Conservation (phyloP, 2,797 vertebrate species). For the Acanthornis magna region DNA sequence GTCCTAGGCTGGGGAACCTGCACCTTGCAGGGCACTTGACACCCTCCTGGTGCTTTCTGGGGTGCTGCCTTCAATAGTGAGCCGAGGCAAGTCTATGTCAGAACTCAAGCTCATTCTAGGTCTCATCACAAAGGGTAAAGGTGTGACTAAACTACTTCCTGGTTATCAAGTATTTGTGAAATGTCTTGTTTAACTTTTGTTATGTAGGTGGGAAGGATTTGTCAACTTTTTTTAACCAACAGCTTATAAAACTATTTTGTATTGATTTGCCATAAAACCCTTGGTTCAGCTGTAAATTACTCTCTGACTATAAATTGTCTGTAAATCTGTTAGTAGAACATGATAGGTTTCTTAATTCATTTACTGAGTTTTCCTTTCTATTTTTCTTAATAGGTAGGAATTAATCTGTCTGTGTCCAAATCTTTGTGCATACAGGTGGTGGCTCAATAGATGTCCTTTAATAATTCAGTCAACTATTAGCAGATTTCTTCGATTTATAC, state of each 20-base stretch:
- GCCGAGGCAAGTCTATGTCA: background rate
- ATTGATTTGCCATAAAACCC: conserved; percentile 14
- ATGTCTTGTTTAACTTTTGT: background rate
- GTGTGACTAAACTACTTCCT: background rate
- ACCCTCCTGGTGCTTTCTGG: background rate
- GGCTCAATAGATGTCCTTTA: background rate
- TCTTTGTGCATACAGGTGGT: background rate
- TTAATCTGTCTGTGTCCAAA: background rate
- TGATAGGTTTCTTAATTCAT: background rate
- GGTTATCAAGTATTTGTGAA: background rate
- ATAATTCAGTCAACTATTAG: background rate
- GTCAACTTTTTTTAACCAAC: background rate
- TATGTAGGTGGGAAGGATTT: background rate
- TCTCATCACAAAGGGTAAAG: background rate
- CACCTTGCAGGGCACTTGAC: background rate
- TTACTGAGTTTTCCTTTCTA: background rate
- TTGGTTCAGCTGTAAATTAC: background rate
- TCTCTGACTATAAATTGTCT: background rate
- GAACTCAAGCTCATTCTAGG: background rate
- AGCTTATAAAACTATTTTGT: background rate
- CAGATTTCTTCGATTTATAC: background rate
- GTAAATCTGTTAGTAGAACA: conserved; percentile 8
- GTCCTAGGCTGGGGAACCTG: background rate
- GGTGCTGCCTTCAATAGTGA: background rate
- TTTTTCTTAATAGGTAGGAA: conserved; percentile 3